Evolutionary conservation across 2,888 invertebrate species (phyloP), one percentile per base, ranked within the genome.

Genomic region (Coleophora flavipennella): DNA sequence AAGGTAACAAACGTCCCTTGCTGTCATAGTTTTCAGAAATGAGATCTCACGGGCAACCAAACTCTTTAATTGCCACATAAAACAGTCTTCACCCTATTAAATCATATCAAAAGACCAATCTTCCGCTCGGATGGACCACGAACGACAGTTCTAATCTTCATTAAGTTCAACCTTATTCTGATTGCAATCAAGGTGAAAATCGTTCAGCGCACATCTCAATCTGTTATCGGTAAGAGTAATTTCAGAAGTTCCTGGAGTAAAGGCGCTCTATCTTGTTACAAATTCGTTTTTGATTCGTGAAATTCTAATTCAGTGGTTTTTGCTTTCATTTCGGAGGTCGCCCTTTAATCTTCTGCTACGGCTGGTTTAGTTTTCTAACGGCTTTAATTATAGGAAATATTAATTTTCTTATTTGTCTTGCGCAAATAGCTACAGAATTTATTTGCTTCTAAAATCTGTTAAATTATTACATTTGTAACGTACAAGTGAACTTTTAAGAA

Each of bases 21-120:
- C 33, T 9, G 6, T 20, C 26, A 12, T 35, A 9, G 44, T 44
- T 42, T 50, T 48, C 57, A 67, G 66, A 65, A 68, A 70, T 62
- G 62, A 59, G 60, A 66, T 59, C 56, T 63, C 59, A 56, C 45
- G 68, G 67, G 60, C 63, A 67, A 65, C 62, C 59, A 67, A 76
- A 74, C 65, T 72, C 66, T 63, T 70, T 80, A 81, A 84, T 83
- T 78, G 68, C 70, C 64, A 72, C 76, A 80, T 81, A 77, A 83
- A 83, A 70, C 73, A 75, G 72, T 83, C 81, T 62, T 73, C 83
- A 73, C 83, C 79, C 77, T 76, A 78, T 83, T 78, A 20, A 80
- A 83, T 83, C 80, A 83, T 83, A 79, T 76, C 80, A 71, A 81
- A 80, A 75, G 77, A 73, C 67, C 71, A 74, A 83, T 83, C 79